Base-by-base conservation (phyloP, 2,113 vertebrate genomes). In the Aphelocoma coerulescens region DNA sequence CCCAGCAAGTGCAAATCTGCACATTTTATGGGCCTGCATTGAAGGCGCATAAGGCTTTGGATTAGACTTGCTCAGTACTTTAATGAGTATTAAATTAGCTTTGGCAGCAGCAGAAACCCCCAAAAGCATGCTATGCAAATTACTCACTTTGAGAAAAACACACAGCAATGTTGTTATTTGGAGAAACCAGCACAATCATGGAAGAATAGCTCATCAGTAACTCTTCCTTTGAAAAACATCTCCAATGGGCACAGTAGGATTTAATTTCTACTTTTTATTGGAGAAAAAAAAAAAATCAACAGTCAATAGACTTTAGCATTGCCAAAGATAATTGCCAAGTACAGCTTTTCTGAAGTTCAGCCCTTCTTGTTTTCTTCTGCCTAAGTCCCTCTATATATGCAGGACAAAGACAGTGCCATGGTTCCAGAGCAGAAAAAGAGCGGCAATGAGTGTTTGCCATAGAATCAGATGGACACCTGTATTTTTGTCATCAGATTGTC, bases 51-150 rank as follows among this genome's bases (percentile, higher is more conserved):
- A 72, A 76, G 81, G 82, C 74, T 89, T 88, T 79, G 74, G 44
- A 89, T 94, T 89, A 91, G 65, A 72, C 77, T 94, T 94, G 69
- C 77, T 96, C 85, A 48, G 81, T 95, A 67, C 80, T 94, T 94
- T 89, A 95, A 85, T 57, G 55, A 89, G 51, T 89, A 92, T 89
- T 88, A 95, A 78, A 94, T 95, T 74, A 87, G 81, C 69, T 91
- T 91, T 10, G 11, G 85, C 27, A 6, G 90, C 43, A 93, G 81
- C 77, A 75, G 88, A 68, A 95, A 72, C 44, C 72, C 75, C 85
- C 88, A 52, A 65, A 93, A 91, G 90, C 90, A 85, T 15, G 67
- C 88, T 85, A 85, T 83, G 82, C 79, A 92, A 93, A 94, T 93
- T 90, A 82, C 71, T 85, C 49, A 48, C 81, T 91, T 79, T 73